phyloP scores from a whole-genome alignment of 2,797 vertebrate species.

The Knipowitschia caucasica region DNA sequence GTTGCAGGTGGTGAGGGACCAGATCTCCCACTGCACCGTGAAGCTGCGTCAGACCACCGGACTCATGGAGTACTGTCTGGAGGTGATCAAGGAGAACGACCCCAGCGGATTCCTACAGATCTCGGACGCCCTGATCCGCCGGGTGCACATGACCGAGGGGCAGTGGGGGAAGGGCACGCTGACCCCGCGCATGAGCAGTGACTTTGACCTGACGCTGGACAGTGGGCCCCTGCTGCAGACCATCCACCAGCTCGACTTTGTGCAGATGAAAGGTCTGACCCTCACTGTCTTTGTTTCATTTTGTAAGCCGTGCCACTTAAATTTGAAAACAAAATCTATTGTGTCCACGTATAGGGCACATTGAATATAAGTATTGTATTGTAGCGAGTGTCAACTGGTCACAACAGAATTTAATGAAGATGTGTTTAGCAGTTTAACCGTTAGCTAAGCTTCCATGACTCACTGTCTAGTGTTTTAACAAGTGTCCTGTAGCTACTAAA shows the following conservation, averaged over 20 bases:
- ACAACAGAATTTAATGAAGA: no score
- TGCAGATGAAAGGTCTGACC: slow-evolving; percentile 95
- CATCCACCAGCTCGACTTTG: slow-evolving; percentile 97
- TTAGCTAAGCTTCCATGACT: no score
- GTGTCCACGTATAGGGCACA: no score
- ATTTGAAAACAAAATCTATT: no score
- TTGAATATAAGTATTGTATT: no score
- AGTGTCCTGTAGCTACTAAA: no score
- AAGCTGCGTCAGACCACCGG: slow-evolving; percentile 97
- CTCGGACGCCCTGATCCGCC: slow-evolving; percentile 94
- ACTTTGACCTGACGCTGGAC: slow-evolving; percentile 97
- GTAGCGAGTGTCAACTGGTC: no score
- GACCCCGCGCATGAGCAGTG: slow-evolving; percentile 94
- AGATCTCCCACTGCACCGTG: slow-evolving; percentile 97
- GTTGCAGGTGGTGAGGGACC: slow-evolving; percentile 91
- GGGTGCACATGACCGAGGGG: slow-evolving; percentile 93
- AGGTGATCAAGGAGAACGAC: slow-evolving; percentile 99
- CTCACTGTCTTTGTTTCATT: no score
- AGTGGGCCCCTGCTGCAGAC: slow-evolving; percentile 92
- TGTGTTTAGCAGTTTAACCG: no score
- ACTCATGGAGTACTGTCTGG: slow-evolving; percentile 97
- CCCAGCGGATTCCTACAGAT: slow-evolving; percentile 99
- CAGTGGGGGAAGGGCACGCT: slow-evolving; percentile 98
- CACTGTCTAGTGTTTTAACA: no score
- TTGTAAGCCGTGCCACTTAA: no score